Conservation (phyloP, 2,797 vertebrate genomes). For the Protonibea diacanthus region DNA sequence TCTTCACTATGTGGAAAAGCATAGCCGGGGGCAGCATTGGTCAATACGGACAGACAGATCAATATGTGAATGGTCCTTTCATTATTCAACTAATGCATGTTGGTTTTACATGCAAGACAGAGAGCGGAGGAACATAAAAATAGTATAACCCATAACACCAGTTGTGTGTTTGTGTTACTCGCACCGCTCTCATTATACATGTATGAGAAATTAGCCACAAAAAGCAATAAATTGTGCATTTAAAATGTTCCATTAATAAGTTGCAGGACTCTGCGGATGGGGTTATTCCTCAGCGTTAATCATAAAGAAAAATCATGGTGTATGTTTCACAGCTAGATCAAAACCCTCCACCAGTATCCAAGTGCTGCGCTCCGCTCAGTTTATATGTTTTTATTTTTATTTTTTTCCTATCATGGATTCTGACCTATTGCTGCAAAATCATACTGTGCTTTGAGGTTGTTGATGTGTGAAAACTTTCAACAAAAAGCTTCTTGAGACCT, state of each 20-base stretch:
- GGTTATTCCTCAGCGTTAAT: constrained; percentile 43
- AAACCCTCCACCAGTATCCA: constrained; percentile 18
- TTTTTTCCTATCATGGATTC: constrained; percentile 44
- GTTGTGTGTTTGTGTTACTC: constrained; percentile 50
- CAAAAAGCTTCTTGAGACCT: constrained; percentile 81
- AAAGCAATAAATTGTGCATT: constrained; percentile 59
- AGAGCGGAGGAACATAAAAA: constrained; percentile 52
- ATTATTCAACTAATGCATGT: constrained; percentile 81
- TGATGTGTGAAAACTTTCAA: constrained; percentile 84
- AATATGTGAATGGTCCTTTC: constrained; percentile 81
- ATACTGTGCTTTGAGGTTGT: constrained; percentile 73
- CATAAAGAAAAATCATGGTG: constrained; percentile 40
- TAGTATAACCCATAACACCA: constrained; percentile 52
- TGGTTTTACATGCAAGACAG: constrained; percentile 67
- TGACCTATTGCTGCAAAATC: constrained; percentile 68
- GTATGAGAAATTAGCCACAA: constrained; percentile 69
- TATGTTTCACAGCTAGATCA: constrained; percentile 42
- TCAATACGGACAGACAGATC: constrained; percentile 82
- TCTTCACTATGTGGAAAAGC: constrained; percentile 68
- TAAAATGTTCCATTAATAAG: constrained; percentile 58
- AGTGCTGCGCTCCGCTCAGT: constrained; percentile 19
- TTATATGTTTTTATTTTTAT: constrained; percentile 22
- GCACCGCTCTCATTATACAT: constrained; percentile 59
- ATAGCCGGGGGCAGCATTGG: constrained; percentile 69
- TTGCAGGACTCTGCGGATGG: constrained; percentile 30